phyloP scores from a whole-genome alignment of 2,797 vertebrate genomes.

The Acanthopagrus latus region DNA sequence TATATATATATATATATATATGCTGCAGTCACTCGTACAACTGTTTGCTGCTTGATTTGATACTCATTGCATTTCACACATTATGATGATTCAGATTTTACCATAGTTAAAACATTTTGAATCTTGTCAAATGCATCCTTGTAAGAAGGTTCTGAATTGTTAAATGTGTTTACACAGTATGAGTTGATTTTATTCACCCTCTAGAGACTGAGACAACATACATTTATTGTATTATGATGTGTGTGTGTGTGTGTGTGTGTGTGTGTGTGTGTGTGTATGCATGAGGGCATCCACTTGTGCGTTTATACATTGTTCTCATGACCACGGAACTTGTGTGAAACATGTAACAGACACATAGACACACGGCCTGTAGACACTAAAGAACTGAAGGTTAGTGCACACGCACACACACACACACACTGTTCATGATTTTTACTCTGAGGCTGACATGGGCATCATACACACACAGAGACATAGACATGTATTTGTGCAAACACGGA shows the following conservation, averaged over 20 bases:
- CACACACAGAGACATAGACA: neutral
- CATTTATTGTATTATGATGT: neutral
- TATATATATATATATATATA: too few relatives aligned
- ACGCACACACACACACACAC: neutral
- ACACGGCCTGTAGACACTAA: neutral
- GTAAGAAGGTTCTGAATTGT: neutral
- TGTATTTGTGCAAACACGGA: neutral
- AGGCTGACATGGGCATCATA: neutral
- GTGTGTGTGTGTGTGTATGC: neutral
- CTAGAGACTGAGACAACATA: neutral
- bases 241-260: too few relatives aligned
- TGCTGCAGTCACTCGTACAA: neutral
- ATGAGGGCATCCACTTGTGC: neutral
- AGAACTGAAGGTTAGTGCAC: neutral
- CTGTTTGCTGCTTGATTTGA: neutral
- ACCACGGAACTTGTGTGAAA: neutral
- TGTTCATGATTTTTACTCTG: neutral
- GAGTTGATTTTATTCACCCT: neutral
- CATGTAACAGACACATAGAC: neutral
- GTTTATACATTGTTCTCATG: neutral
- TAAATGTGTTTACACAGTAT: neutral
- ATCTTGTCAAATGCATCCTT: neutral
- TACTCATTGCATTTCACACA: neutral
- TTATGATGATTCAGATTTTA: neutral
- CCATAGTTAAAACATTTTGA: neutral